A percentile compares a stretch with the other conserved stretches of the same genome.
phyloP scores from a whole-genome alignment of 2,888 invertebrate species.

The Orthonychiurus folsomi region DNA sequence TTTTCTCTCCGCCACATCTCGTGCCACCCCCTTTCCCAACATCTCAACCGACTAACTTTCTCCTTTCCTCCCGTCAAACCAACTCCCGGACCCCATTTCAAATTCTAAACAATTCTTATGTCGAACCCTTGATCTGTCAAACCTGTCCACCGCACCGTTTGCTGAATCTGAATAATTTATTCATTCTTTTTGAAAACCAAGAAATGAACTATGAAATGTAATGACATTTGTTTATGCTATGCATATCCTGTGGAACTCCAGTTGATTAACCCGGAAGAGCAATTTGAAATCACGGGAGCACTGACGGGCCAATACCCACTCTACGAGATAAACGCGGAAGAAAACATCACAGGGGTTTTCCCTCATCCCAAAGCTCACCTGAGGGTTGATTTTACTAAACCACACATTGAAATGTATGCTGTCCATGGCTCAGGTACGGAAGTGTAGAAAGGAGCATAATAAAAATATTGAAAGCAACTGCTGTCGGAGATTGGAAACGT shows the following conservation, averaged over 20 bases:
- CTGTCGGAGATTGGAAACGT: conserved; percentile 1
- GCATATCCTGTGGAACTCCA: too few relatives aligned
- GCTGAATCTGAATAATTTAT: too few relatives aligned
- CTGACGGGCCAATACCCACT: conserved; percentile 26
- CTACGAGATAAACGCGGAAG: conserved; percentile 23
- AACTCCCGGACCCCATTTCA: background rate
- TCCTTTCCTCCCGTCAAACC: conserved; percentile 8
- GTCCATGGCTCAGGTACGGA: conserved; percentile 36
- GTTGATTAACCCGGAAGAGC: conserved; percentile 32
- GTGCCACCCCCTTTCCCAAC: background rate
- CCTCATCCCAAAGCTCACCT: conserved; percentile 24
- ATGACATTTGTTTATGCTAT: too few relatives aligned
- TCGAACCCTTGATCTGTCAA: too few relatives aligned
- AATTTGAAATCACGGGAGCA: conserved; percentile 22
- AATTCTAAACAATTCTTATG: too few relatives aligned
- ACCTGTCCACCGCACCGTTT: too few relatives aligned
- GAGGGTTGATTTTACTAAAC: conserved; percentile 25
- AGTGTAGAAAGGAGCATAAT: background rate
- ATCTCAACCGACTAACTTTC: background rate
- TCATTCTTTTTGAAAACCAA: too few relatives aligned
- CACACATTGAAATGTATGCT: conserved; percentile 30
- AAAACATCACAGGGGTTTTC: conserved; percentile 28
- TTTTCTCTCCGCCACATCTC: conserved; percentile 13
- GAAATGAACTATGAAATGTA: too few relatives aligned
- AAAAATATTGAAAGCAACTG: background rate